Conservation (phyloP, 2,888 invertebrate genomes). For the Asteroscopus sphinx region DNA sequence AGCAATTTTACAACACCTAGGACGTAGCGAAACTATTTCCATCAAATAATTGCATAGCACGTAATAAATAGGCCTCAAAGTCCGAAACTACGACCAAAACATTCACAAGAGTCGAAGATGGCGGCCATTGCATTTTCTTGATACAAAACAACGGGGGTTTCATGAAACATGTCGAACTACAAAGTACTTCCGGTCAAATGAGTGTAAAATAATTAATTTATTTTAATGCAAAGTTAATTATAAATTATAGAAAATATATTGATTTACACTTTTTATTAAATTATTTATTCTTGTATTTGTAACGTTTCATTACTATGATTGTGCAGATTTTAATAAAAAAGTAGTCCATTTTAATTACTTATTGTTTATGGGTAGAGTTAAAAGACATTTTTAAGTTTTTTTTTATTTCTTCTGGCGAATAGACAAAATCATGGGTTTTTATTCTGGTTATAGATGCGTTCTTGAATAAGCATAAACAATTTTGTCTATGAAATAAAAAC, state of each 20-base stretch:
- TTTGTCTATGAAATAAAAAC: slow-evolving; percentile 31
- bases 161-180: slow-evolving; percentile 84
- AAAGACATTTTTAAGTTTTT: slow-evolving; percentile 44
- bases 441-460: slow-evolving; percentile 42
- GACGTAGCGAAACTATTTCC: slow-evolving; percentile 82
- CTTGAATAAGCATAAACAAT: slow-evolving; percentile 29
- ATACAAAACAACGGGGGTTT: slow-evolving; percentile 92
- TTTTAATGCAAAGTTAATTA: fast-evolving
- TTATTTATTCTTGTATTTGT: background rate
- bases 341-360: slow-evolving; percentile 10
- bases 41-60: slow-evolving; percentile 86
- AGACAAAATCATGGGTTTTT: slow-evolving; percentile 28
- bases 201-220: fast-evolving
- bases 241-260: fast-evolving
- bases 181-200: slow-evolving; percentile 78
- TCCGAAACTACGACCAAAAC: slow-evolving; percentile 91
- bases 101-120: slow-evolving; percentile 95
- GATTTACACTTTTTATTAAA: background rate
- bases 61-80: slow-evolving; percentile 83
- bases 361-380: slow-evolving; percentile 59
- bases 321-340: background rate
- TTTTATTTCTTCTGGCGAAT: slow-evolving; percentile 29
- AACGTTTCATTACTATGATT: too few species aligned
- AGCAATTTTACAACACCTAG: slow-evolving; percentile 77
- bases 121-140: slow-evolving; percentile 95